Base-by-base conservation (phyloP, 2,888 invertebrate genomes). In the Platycnemis pennipes region DNA sequence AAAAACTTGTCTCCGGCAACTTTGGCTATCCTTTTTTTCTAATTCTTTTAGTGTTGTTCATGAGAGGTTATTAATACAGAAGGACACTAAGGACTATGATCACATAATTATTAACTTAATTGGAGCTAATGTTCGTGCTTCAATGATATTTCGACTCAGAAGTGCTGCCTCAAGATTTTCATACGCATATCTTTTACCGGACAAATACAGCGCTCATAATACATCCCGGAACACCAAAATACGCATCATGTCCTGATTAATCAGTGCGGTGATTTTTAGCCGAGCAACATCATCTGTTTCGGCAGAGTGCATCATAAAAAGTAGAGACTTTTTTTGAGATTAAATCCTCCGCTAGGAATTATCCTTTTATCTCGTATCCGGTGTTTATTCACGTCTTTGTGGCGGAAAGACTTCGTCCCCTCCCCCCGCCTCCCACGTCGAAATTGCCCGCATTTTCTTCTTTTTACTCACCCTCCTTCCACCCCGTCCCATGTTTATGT, bases 341-440 rank as follows among this genome's bases (percentile, higher is more conserved):
- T 44, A 22, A 45, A 89, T 31, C 37, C 42, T 19, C 88, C 53
- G 46, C 5, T 19, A 42, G 53, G 53, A 89, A 77, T 77, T 77
- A 77, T 91, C 53, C 88, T 53, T 89, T 89, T 91, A 91, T 91
- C 91, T 7, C 91, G 77, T 37, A 91, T 91, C 91, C 91, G 63
- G 91, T 91, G 91, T 91, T 91, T 91, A 91, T 91, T 56, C 77
- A 77, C 77, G 37, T 77, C 77, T 77, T 37, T 77, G 31, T 77
- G 77, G 77, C 77, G 77, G 77, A 37, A 77, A 77, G 77, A 63
- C 16, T 77, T 77, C 11, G 37, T 37, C 77, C 26, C 77, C 37
- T 77, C 63, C 22, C 63, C 63, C 7, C n/a, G n/a, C 63, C 63
- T 0, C 26, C 63, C n/a, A 7, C 22, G 22, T 63, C 16, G 37